Conservation (phyloP, 1,140 invertebrate genomes). For the Zelostemma sp. region DNA sequence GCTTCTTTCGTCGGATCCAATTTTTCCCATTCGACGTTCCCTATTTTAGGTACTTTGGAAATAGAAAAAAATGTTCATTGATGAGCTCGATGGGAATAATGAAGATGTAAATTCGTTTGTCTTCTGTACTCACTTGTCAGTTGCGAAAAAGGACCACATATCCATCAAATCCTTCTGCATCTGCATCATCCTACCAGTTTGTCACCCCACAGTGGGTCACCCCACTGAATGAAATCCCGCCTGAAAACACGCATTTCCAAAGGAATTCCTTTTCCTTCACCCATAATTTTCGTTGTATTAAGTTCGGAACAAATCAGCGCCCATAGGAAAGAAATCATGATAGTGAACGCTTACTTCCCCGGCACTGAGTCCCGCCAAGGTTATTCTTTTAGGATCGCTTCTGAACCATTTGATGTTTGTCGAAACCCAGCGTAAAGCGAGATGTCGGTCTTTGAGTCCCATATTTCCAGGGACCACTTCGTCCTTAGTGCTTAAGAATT, state of each 20-base stretch:
- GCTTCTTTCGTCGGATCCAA: conserved; percentile 60
- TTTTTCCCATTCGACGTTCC: conserved; percentile 58
- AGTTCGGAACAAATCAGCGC: conserved; percentile 66
- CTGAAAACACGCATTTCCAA: too few species aligned
- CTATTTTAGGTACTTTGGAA: too few species aligned
- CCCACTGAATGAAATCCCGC: conserved; percentile 86
- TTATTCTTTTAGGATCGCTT: conserved; percentile 70
- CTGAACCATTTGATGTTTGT: conserved; percentile 72
- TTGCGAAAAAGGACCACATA: too few species aligned
- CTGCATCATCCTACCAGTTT: too few species aligned
- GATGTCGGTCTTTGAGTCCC: conserved; percentile 71
- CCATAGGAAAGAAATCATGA: conserved; percentile 68
- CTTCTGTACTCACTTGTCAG: too few species aligned
- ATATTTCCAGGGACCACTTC: too few species aligned
- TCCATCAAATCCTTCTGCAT: too few species aligned
- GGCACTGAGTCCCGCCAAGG: too few species aligned
- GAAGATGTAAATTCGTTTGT: conserved; percentile 61
- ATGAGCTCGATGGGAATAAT: too few species aligned
- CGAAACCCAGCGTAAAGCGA: conserved; percentile 74
- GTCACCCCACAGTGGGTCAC: conserved; percentile 75
- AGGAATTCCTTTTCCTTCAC: too few species aligned
- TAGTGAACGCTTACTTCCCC: too few species aligned
- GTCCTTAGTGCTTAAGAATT: conserved; percentile 73
- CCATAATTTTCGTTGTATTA: too few species aligned
- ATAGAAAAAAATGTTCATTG: neutral